Evolutionary conservation across 2,888 invertebrate species (phyloP).

Genomic region (Heliconius erato): DNA sequence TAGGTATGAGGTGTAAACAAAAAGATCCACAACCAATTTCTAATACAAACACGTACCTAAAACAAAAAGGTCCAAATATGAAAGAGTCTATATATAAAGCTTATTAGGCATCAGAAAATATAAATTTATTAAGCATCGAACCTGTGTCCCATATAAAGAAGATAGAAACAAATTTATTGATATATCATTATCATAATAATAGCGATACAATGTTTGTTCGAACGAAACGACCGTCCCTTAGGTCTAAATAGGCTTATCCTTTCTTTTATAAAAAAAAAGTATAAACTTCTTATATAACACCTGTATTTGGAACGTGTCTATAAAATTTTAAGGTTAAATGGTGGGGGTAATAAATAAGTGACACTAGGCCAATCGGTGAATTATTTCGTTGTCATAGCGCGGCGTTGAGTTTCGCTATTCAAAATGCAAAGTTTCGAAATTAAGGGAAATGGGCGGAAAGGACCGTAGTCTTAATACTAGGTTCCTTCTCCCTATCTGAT

Average conservation of each 20-base stretch:
- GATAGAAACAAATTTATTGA: constrained; percentile 15
- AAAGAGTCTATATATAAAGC: not conserved
- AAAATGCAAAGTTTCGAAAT: too few species aligned
- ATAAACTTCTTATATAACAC: not conserved
- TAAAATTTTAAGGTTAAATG: not conserved
- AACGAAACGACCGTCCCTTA: constrained; percentile 14
- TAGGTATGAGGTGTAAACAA: too few species aligned
- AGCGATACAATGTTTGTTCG: not conserved
- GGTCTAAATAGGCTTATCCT: constrained; percentile 3
- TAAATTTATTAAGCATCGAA: constrained; percentile 15
- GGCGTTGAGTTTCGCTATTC: too few species aligned
- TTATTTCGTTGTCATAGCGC: too few species aligned
- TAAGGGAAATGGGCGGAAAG: too few species aligned
- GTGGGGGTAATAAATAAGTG: too few species aligned
- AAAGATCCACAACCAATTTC: not conserved
- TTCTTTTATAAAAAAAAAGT: not conserved
- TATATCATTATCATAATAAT: constrained; percentile 20
- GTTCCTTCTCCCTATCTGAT: too few species aligned
- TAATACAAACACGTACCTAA: not conserved
- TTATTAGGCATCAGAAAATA: not conserved
- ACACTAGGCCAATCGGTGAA: too few species aligned
- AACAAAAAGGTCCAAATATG: not conserved
- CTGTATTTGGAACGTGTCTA: not conserved
- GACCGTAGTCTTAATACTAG: too few species aligned
- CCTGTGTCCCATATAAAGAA: constrained; percentile 2